Percentiles rank a stretch among this genome's conserved stretches.
Conservation (phyloP, 2,888 invertebrate genomes). For the Hypomecis atomaria region DNA sequence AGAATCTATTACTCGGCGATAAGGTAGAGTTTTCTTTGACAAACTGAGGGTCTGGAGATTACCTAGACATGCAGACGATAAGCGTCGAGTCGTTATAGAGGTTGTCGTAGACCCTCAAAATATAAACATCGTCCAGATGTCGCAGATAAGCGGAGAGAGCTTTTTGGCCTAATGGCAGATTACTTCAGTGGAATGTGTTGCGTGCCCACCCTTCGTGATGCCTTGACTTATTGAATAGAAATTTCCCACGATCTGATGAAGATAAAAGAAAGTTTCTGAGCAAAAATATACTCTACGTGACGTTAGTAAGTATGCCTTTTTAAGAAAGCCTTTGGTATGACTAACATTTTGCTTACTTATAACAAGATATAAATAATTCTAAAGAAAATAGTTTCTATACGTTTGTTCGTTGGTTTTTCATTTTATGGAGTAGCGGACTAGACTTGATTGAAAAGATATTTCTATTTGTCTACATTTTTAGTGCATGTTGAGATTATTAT, state of each 20-base stretch:
- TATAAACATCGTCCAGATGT: constrained; percentile 83
- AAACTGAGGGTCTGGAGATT: constrained; percentile 59
- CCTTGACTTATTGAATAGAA: constrained; percentile 68
- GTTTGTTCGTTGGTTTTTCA: too few relatives aligned
- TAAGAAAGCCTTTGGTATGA: constrained; percentile 25
- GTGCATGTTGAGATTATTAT: too few relatives aligned
- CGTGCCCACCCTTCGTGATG: constrained; percentile 56
- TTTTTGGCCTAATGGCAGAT: constrained; percentile 81
- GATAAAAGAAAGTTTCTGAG: constrained; percentile 41
- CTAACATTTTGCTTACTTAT: constrained; percentile 1
- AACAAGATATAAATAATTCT: too few relatives aligned
- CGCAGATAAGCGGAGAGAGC: constrained; percentile 78
- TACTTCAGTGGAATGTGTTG: constrained; percentile 71
- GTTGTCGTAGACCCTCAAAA: constrained; percentile 80
- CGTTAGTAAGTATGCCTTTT: constrained; percentile 31
- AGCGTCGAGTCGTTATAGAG: constrained; percentile 80
- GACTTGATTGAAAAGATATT: too few relatives aligned
- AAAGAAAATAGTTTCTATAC: too few relatives aligned
- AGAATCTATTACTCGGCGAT: constrained; percentile 53
- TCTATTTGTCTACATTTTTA: too few relatives aligned
- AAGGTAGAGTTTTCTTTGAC: constrained; percentile 58
- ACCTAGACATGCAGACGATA: constrained; percentile 79
- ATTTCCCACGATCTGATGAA: constrained; percentile 60
- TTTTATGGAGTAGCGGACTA: too few relatives aligned
- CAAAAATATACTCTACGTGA: constrained; percentile 35